A percentile compares a stretch with the other conserved stretches of the same genome.
Conservation (phyloP, 2,888 invertebrate species). For the Incurvaria masculella region DNA sequence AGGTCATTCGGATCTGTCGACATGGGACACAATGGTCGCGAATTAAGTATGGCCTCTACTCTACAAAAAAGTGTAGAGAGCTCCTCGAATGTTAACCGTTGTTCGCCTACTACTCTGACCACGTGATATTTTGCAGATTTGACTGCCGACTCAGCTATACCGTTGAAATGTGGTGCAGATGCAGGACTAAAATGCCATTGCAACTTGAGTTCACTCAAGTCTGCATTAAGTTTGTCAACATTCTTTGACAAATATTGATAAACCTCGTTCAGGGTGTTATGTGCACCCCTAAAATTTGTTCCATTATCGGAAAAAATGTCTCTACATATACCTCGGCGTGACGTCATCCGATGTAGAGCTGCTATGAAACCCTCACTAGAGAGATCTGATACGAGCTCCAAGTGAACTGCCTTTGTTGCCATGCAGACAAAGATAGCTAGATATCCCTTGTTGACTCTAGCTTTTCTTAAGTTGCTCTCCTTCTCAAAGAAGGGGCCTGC, state of each 20-base stretch:
- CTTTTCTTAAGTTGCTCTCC: conserved; percentile 4
- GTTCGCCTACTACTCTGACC: conserved; percentile 11
- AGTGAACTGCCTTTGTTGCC: conserved; percentile 3
- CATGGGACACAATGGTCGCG: no score
- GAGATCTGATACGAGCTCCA: conserved; percentile 1
- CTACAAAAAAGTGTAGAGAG: conserved; percentile 5
- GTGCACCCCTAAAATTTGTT: conserved; percentile 15
- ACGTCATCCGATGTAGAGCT: conserved; percentile 12
- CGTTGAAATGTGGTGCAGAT: conserved; percentile 5
- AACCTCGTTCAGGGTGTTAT: conserved; percentile 14
- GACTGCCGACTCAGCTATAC: conserved; percentile 13
- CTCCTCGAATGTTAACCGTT: conserved; percentile 14
- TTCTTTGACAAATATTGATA: conserved; percentile 7
- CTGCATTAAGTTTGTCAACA: conserved; percentile 9
- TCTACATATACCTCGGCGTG: conserved; percentile 14
- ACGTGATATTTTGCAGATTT: conserved; percentile 15
- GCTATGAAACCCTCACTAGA: neutral
- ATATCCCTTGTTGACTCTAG: conserved; percentile 11
- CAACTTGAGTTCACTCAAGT: conserved; percentile 9
- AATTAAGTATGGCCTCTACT: no score
- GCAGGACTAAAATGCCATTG: conserved; percentile 13
- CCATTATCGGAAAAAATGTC: conserved; percentile 15
- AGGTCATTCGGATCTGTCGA: no score
- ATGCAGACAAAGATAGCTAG: conserved; percentile 13
- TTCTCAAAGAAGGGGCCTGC: conserved; percentile 13